These are phyloP conservation scores for Euproctis similis DNA, from an alignment of 2,888 invertebrate genomes.

Conservation along the genomic window DNA sequence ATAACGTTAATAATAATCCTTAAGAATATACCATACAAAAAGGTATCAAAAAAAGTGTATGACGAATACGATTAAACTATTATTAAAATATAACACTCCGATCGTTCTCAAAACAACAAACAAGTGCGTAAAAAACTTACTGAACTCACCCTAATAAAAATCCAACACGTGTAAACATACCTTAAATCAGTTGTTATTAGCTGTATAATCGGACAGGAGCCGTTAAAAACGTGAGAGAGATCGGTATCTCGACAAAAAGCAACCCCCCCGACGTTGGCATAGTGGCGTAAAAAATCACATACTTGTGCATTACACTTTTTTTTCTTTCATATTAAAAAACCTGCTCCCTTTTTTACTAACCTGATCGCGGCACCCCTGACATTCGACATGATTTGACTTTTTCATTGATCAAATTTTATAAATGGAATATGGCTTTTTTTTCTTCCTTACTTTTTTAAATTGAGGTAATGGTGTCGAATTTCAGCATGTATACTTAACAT, in stretches of 20 bases:
- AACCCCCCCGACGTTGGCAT: constrained; percentile 30
- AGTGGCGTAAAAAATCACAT: constrained; percentile 46
- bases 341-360: constrained; percentile 53
- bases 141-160: constrained; percentile 29
- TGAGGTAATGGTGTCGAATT: no score
- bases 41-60: no score
- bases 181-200: constrained; percentile 56
- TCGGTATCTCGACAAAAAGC: constrained; percentile 56
- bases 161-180: constrained; percentile 54
- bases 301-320: no score
- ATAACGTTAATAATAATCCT: no score
- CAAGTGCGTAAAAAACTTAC: no score
- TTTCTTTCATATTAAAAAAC: constrained; percentile 51
- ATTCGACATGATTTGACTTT: constrained; percentile 22
- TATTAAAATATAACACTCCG: no score
- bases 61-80: no score
- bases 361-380: constrained; percentile 35
- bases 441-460: no score
- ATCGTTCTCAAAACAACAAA: no score
- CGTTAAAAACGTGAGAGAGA: constrained; percentile 68
- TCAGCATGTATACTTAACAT: no score
- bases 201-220: constrained; percentile 43
- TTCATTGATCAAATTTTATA: constrained; percentile 18
- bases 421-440: no score
- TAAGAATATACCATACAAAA: no score